Evolutionary conservation across 2,888 invertebrate species (phyloP).

Genomic region (Nomada fabriciana): DNA sequence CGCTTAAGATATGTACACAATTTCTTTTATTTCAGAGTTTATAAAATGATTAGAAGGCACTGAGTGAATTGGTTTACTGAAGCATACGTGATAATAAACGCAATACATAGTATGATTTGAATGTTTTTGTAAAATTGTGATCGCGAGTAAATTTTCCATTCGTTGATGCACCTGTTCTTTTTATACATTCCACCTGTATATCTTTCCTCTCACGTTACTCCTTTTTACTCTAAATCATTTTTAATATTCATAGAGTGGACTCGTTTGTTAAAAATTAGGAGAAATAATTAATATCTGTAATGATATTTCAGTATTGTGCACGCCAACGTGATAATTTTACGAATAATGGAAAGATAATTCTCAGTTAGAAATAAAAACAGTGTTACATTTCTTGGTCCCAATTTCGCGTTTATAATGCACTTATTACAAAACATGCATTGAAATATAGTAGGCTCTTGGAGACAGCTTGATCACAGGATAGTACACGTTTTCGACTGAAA

Average conservation of each 20-base stretch:
- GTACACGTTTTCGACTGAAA: slow-evolving; percentile 78
- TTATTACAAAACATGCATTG: slow-evolving; percentile 69
- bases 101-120: no score
- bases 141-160: no score
- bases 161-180: no score
- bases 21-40: neutral
- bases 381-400: slow-evolving; percentile 72
- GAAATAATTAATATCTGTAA: neutral
- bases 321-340: neutral
- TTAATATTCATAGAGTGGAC: neutral
- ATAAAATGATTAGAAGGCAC: neutral
- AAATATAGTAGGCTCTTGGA: slow-evolving; percentile 52
- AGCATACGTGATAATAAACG: neutral
- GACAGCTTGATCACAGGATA: slow-evolving; percentile 72
- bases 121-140: no score
- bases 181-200: neutral
- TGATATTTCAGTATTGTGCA: neutral
- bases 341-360: slow-evolving; percentile 17
- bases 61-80: neutral
- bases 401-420: slow-evolving; percentile 56
- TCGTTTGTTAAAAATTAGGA: neutral
- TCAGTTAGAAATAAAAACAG: slow-evolving; percentile 16
- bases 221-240: no score
- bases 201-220: neutral
- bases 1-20: neutral